Evolutionary conservation across 2,888 invertebrate genomes (phyloP).

Genomic region (Lycophotia porphyrea): DNA sequence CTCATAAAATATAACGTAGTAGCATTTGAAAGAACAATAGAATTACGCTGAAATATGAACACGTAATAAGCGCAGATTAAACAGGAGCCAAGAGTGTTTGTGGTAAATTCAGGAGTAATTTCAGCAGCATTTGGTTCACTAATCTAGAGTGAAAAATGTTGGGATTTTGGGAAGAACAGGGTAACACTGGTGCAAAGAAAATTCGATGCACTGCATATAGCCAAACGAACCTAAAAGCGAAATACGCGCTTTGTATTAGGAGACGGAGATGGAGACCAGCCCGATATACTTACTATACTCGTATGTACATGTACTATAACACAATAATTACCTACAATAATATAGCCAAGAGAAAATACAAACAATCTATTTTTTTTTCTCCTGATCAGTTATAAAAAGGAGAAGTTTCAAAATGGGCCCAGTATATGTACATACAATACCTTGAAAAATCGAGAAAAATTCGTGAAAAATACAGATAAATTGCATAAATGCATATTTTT

Average conservation of each 20-base stretch:
- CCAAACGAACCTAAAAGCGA: background rate
- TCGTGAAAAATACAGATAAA: too few species aligned
- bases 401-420: too few species aligned
- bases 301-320: too few species aligned
- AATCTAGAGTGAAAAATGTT: background rate
- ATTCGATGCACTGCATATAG: background rate
- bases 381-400: too few species aligned
- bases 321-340: background rate
- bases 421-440: too few species aligned
- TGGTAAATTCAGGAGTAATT: background rate
- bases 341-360: background rate
- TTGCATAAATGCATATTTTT: too few species aligned
- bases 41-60: background rate
- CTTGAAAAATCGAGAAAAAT: too few species aligned
- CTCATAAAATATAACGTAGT: background rate
- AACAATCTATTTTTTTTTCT: background rate
- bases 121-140: background rate
- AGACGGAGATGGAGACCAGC: background rate
- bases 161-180: background rate
- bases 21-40: background rate
- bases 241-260: background rate
- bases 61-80: background rate
- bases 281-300: background rate
- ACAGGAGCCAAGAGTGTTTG: background rate
- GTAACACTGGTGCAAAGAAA: background rate